Evolutionary conservation across 2,888 invertebrate genomes (phyloP).

Genomic region (Synanthedon andrenaeformis): DNA sequence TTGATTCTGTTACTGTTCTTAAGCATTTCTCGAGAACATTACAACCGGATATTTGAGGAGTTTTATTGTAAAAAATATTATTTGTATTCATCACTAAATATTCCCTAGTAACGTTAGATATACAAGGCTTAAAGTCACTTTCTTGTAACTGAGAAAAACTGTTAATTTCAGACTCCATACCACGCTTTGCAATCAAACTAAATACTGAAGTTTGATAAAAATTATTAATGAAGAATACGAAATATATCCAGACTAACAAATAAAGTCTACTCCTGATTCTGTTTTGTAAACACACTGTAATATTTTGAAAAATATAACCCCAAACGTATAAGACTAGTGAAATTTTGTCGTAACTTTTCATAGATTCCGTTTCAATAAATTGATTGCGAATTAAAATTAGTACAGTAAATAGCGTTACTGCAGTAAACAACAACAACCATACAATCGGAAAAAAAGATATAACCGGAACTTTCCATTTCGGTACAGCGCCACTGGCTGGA

Average conservation of each 20-base stretch:
- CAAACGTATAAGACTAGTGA: neutral
- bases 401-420: neutral
- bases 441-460: constrained; percentile 3
- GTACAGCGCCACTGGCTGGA: neutral
- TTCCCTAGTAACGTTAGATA: neutral
- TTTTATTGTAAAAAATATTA: neutral
- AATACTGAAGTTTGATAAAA: constrained; percentile 9
- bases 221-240: constrained; percentile 7
- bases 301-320: neutral
- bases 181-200: constrained; percentile 5
- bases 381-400: neutral
- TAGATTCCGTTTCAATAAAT: neutral
- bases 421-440: constrained; percentile 4
- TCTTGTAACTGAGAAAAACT: neutral
- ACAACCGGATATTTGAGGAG: constrained; percentile 1
- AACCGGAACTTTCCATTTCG: constrained; percentile 6
- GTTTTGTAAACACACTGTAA: neutral
- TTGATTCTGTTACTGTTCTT: neutral
- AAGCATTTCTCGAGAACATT: constrained; percentile 1
- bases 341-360: neutral
- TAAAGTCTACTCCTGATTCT: neutral
- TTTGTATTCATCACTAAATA: neutral
- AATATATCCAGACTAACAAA: constrained; percentile 6
- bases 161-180: neutral
- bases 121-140: neutral